phyloP scores from a whole-genome alignment of 2,888 invertebrate genomes.

The Saturnia pavonia region DNA sequence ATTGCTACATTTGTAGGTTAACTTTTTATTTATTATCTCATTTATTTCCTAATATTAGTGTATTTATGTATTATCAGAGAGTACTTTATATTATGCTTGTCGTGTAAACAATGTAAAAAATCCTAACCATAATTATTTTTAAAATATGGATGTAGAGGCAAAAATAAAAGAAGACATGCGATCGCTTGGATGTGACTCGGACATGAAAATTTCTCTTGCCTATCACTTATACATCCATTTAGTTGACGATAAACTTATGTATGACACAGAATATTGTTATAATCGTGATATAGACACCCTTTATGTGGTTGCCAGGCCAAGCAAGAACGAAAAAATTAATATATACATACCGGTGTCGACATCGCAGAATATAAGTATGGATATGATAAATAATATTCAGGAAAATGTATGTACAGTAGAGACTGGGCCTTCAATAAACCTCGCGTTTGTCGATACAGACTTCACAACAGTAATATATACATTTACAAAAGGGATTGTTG shows the following conservation, averaged over 20 bases:
- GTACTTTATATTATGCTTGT: not conserved
- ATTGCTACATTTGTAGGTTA: too few species aligned
- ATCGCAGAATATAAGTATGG: slow-evolving; percentile 55
- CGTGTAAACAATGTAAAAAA: not conserved
- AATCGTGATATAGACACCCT: slow-evolving; percentile 69
- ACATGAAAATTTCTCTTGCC: slow-evolving; percentile 64
- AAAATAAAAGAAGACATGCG: slow-evolving; percentile 73
- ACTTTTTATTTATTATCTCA: too few species aligned
- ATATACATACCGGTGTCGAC: slow-evolving; percentile 72
- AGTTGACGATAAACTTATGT: slow-evolving; percentile 74
- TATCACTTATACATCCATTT: slow-evolving; percentile 70
- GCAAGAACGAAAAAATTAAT: slow-evolving; percentile 63
- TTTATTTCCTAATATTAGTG: too few species aligned
- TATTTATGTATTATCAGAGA: too few species aligned
- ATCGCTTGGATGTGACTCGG: slow-evolving; percentile 67
- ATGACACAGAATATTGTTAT: slow-evolving; percentile 74
- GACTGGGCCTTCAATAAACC: slow-evolving; percentile 64
- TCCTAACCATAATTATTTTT: not conserved
- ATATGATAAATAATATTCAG: slow-evolving; percentile 63
- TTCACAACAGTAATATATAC: slow-evolving; percentile 72
- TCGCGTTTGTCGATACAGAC: slow-evolving; percentile 73
- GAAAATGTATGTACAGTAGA: slow-evolving; percentile 73
- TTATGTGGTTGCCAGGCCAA: slow-evolving; percentile 69
- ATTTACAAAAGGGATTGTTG: slow-evolving; percentile 65
- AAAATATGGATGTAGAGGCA: slow-evolving; percentile 64